Percentiles rank a stretch among this genome's conserved stretches.
These are phyloP conservation scores for Azorinus chamasolen DNA, from an alignment of 2,888 invertebrate genomes.

Conservation along the genomic window DNA sequence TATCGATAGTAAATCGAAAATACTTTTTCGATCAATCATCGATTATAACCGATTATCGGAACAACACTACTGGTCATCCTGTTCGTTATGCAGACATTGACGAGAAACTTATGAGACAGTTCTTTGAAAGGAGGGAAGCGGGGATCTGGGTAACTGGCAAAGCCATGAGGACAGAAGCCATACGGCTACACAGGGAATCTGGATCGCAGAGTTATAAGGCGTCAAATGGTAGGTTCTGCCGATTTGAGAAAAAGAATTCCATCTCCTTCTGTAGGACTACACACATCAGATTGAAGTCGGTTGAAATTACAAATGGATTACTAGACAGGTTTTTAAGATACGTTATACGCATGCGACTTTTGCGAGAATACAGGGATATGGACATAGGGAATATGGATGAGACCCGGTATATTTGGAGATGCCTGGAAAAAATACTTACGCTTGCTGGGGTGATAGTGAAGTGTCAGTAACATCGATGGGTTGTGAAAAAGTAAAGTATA, in stretches of 20 bases:
- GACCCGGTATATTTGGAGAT: slow-evolving; percentile 43
- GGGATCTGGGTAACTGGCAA: slow-evolving; percentile 26
- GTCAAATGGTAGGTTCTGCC: slow-evolving; percentile 13
- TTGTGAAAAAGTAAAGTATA: slow-evolving; percentile 7
- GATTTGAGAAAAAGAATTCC: slow-evolving; percentile 10
- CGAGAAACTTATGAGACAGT: slow-evolving; percentile 3
- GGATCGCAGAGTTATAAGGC: slow-evolving; percentile 16
- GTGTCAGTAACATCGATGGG: slow-evolving; percentile 6
- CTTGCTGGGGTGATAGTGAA: neutral
- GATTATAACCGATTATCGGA: no score
- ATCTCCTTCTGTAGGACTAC: slow-evolving; percentile 13
- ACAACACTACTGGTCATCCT: neutral
- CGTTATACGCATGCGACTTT: neutral
- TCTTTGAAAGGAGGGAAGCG: slow-evolving; percentile 11
- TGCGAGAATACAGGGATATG: neutral
- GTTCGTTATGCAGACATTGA: slow-evolving; percentile 5
- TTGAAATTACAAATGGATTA: slow-evolving; percentile 5
- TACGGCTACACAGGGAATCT: neutral
- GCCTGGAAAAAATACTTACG: slow-evolving; percentile 25
- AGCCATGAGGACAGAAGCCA: slow-evolving; percentile 11
- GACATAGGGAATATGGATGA: slow-evolving; percentile 38
- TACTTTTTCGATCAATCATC: no score
- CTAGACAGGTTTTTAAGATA: slow-evolving; percentile 17
- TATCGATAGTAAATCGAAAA: no score
- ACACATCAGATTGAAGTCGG: slow-evolving; percentile 8